Conservation (phyloP, 2,113 vertebrate species). For the Ia io region DNA sequence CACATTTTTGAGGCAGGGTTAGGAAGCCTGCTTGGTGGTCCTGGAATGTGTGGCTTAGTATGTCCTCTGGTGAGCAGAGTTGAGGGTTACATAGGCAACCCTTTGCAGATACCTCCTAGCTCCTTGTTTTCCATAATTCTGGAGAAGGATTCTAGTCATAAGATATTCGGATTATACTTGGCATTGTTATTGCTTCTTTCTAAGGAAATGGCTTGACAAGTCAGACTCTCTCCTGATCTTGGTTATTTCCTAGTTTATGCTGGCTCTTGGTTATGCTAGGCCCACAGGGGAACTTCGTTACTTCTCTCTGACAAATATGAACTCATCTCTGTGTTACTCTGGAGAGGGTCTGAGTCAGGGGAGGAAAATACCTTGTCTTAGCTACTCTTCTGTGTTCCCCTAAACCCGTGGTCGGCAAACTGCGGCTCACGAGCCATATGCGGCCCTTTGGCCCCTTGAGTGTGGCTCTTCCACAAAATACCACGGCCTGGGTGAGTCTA, state of each 20-base stretch:
- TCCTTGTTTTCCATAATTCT: not conserved
- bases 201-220: not conserved
- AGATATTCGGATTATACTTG: not conserved
- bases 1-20: not conserved
- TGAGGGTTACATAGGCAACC: not conserved
- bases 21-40: not conserved
- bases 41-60: not conserved
- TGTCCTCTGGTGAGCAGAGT: not conserved
- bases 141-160: not conserved
- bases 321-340: slow-evolving; percentile 10
- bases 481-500: no score
- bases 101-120: not conserved
- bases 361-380: not conserved
- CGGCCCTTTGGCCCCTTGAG: no score
- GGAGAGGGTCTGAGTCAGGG: not conserved
- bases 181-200: not conserved
- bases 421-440: no score
- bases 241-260: not conserved
- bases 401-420: no score
- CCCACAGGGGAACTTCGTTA: not conserved
- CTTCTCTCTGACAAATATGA: not conserved
- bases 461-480: no score
- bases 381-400: not conserved
- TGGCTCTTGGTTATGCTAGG: not conserved
- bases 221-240: not conserved